Evolutionary conservation across 2,113 vertebrate genomes (phyloP).

Genomic region (Edolisoma coerulescens): DNA sequence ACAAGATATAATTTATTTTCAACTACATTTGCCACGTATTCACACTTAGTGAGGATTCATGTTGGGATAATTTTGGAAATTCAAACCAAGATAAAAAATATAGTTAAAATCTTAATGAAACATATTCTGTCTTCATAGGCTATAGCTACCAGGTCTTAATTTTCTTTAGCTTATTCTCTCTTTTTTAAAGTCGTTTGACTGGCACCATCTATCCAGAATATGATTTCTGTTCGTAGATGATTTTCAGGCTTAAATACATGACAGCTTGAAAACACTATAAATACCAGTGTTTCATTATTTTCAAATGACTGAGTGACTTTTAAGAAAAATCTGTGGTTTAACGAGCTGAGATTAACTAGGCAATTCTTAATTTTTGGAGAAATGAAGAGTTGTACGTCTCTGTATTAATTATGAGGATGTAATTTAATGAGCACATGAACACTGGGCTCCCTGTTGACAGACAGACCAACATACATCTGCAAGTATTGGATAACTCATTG

Average conservation of each 20-base stretch:
- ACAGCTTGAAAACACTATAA: background rate
- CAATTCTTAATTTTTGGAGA: background rate
- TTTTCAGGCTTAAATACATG: background rate
- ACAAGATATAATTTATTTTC: slow-evolving; percentile 25
- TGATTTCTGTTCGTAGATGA: background rate
- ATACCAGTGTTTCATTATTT: slow-evolving; percentile 19
- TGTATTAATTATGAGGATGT: background rate
- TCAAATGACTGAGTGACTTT: background rate
- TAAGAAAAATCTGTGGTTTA: background rate
- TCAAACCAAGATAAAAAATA: background rate
- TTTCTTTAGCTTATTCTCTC: slow-evolving; percentile 12
- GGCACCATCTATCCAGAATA: background rate
- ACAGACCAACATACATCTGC: background rate
- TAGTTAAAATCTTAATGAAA: slow-evolving; percentile 58
- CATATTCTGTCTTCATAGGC: background rate
- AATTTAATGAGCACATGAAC: background rate
- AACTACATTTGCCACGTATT: slow-evolving; percentile 31
- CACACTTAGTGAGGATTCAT: slow-evolving; percentile 28
- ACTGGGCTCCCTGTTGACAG: background rate
- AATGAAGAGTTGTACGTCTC: background rate
- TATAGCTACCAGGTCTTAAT: slow-evolving; percentile 20
- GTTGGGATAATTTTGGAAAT: slow-evolving; percentile 51
- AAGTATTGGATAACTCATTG: background rate
- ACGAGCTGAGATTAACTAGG: background rate
- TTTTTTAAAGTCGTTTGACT: slow-evolving; percentile 24